A percentile compares a stretch with the other conserved stretches of the same genome.
These are phyloP conservation scores for Drosophila seclusa DNA, from an alignment of 2,888 invertebrate species.

Conservation along the genomic window DNA sequence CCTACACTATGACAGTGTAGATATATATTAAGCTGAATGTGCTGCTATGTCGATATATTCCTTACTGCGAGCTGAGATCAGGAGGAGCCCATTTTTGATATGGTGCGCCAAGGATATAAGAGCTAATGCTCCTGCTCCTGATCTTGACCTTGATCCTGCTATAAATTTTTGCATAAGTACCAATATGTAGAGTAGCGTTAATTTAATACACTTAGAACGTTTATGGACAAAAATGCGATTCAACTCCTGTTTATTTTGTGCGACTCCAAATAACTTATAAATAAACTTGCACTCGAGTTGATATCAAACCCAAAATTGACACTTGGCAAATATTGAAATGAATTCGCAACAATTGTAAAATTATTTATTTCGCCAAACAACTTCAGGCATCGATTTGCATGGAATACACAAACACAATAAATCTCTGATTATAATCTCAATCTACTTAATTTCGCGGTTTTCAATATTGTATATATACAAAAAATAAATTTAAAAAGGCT, in stretches of 20 bases:
- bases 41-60: conserved; percentile 9
- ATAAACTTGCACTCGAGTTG: conserved; percentile 12
- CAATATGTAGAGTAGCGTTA: conserved; percentile 32
- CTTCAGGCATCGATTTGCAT: not conserved
- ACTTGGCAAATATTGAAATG: not conserved
- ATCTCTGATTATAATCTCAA: not conserved
- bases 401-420: not conserved
- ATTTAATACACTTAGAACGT: conserved; percentile 10
- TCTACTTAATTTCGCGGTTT: not conserved
- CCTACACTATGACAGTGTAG: conserved; percentile 79
- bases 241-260: not conserved
- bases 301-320: conserved; percentile 5
- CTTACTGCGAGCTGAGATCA: not conserved
- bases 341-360: not conserved
- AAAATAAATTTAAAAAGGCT: not conserved
- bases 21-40: conserved; percentile 1
- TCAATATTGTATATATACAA: not conserved
- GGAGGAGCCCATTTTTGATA: not conserved
- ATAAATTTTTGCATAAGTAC: conserved; percentile 29
- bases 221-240: not conserved
- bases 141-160: not conserved
- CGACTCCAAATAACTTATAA: conserved; percentile 3
- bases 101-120: conserved; percentile 17
- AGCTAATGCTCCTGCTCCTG: not conserved
- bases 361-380: not conserved